Base-by-base conservation (phyloP, 2,888 invertebrate genomes). In the Hemithea aestivaria region DNA sequence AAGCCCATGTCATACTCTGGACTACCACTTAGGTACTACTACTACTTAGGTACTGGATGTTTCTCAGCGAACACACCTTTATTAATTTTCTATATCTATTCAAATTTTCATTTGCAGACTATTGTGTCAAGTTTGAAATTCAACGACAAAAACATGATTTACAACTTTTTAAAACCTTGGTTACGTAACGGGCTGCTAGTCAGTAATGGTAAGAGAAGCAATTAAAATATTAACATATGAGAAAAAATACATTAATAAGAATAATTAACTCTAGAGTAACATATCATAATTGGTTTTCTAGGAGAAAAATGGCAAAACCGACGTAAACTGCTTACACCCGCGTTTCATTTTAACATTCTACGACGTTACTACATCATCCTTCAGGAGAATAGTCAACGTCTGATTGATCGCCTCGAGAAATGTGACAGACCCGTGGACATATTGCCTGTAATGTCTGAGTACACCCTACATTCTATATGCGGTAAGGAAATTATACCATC, bases 391-490 rank as follows among this genome's bases (percentile, higher is more conserved):
- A 16, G 16, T 16, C 16, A 16, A 16, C 16, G 16, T 16, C 5
- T 16, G 16, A 5, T 5, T 16, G 16, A 16, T 5, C 56, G 46
- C 4, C 53, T 89, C 1, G 51, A 66, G 20, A 22, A 46, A n/a
- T 60, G 56, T 9, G 50, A 56, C 1, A 70, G 66, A 4, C 47
- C 64, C 4, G 69, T 84, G 8, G 78, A 91, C 53, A 68, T 93
- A 0, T 72, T 87, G 10, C 87, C 89, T 2, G 67, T 89, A n/a
- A 71, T 91, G 24, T 88, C 91, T 0, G 85, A 92, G 0, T 81
- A 56, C 46, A 72, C 62, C 4, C 48, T 94, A 0, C 90, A 91
- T 59, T 88, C 90, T 20, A 90, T 93, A 44, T 92, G 92, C 61
- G 92, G 92, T 92, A 71, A 47, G 54, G 2, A 16, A n/a, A n/a